Evolutionary conservation across 2,113 vertebrate genomes (phyloP).

Genomic region (Boleophthalmus pectinirostris): DNA sequence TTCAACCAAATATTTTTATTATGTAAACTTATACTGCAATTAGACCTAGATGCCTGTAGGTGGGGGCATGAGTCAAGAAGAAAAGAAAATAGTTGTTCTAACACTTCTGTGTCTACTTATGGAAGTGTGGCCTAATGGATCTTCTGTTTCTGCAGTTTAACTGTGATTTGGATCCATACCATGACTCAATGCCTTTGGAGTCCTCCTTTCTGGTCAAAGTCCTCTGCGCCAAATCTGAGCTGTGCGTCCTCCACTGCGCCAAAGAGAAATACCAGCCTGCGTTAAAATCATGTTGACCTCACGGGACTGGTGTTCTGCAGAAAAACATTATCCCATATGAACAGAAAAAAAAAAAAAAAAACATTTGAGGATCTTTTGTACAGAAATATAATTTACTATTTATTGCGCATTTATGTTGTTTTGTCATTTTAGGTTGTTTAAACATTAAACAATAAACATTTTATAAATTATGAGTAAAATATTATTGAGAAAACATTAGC

Average conservation of each 20-base stretch:
- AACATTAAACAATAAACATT: slow-evolving; percentile 1
- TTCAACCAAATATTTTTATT: neutral
- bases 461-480: neutral
- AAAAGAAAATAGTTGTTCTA: neutral
- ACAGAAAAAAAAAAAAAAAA: neutral
- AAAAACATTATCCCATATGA: neutral
- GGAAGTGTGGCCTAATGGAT: neutral
- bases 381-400: neutral
- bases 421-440: slow-evolving; percentile 23
- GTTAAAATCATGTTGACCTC: slow-evolving; percentile 43
- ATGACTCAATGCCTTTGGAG: slow-evolving; percentile 70
- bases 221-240: slow-evolving; percentile 60
- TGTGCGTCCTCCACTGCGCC: slow-evolving; percentile 71
- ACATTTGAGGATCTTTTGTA: neutral
- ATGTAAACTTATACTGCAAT: neutral
- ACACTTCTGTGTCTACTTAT: neutral
- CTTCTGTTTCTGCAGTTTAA: slow-evolving; percentile 54
- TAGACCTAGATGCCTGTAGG: neutral
- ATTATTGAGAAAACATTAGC: neutral
- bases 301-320: neutral
- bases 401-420: slow-evolving; percentile 6
- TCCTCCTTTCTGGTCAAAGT: slow-evolving; percentile 73
- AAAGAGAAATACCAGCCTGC: slow-evolving; percentile 40
- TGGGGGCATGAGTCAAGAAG: neutral
- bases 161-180: slow-evolving; percentile 67